A percentile compares a stretch with the other conserved stretches of the same genome.
Conservation (phyloP, 2,113 vertebrate species). For the Dolichotis patagonum region DNA sequence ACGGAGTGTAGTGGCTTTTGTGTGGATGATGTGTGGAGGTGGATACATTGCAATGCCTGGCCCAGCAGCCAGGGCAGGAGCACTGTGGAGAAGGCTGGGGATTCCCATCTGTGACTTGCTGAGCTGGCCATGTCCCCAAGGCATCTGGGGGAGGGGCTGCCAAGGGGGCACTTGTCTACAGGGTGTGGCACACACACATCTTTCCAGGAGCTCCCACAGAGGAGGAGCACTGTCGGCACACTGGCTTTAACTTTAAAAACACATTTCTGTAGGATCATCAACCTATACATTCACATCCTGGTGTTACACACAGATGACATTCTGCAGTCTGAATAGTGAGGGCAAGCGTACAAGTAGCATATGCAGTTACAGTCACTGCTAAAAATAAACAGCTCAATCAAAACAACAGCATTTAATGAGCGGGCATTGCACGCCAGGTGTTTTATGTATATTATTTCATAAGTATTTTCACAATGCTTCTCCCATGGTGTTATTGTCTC, state of each 20-base stretch:
- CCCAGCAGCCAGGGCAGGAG: not conserved
- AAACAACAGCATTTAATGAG: not conserved
- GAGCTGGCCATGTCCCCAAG: not conserved
- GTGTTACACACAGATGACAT: not conserved
- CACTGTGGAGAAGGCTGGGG: not conserved
- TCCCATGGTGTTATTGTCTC: not conserved
- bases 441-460: not conserved
- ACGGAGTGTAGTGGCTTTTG: not conserved
- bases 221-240: not conserved
- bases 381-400: not conserved
- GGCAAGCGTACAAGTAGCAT: not conserved
- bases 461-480: not conserved
- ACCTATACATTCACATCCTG: not conserved
- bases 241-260: slow-evolving; percentile 12
- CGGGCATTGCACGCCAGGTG: not conserved
- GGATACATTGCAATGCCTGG: not conserved
- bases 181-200: not conserved
- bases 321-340: not conserved
- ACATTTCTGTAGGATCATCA: not conserved
- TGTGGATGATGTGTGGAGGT: not conserved
- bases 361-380: not conserved
- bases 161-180: not conserved
- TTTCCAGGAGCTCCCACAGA: not conserved
- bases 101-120: not conserved
- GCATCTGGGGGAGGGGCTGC: not conserved